These are phyloP conservation scores for Brachypalpus laphriformis DNA, from an alignment of 2,888 invertebrate species.

Conservation along the genomic window DNA sequence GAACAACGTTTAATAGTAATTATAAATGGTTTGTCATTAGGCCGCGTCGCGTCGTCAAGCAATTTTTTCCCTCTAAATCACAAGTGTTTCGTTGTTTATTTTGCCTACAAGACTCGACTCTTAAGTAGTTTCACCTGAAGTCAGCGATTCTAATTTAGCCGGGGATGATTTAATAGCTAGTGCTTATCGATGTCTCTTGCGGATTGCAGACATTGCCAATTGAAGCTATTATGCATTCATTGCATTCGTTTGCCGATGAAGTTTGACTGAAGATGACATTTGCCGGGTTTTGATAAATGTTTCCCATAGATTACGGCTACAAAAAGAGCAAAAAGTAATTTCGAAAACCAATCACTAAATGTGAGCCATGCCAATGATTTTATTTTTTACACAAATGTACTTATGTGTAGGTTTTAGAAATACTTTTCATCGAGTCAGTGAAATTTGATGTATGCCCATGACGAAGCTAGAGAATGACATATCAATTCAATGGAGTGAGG, in stretches of 20 bases:
- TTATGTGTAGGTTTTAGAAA: slow-evolving; percentile 25
- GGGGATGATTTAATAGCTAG: slow-evolving; percentile 43
- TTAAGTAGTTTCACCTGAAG: slow-evolving; percentile 52
- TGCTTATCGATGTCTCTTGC: slow-evolving; percentile 53
- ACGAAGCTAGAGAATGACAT: slow-evolving; percentile 21
- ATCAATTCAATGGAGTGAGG: slow-evolving; percentile 41
- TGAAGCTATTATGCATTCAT: slow-evolving; percentile 47
- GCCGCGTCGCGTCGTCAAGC: slow-evolving; percentile 33
- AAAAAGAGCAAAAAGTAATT: slow-evolving; percentile 38
- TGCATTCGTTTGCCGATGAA: slow-evolving; percentile 25
- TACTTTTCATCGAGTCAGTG: slow-evolving; percentile 26
- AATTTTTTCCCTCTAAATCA: slow-evolving; percentile 54
- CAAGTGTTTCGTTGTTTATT: slow-evolving; percentile 50
- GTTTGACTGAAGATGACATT: slow-evolving; percentile 64
- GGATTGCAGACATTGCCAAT: slow-evolving; percentile 53
- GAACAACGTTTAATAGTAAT: slow-evolving; percentile 62
- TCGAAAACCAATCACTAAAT: slow-evolving; percentile 37
- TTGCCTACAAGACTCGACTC: slow-evolving; percentile 55
- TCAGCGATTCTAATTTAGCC: slow-evolving; percentile 55
- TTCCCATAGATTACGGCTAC: slow-evolving; percentile 36
- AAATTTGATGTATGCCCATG: slow-evolving; percentile 32
- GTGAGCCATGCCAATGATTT: slow-evolving; percentile 28
- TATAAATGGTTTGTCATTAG: slow-evolving; percentile 65
- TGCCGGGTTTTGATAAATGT: slow-evolving; percentile 60
- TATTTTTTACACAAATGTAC: neutral